Evolutionary conservation across 2,797 vertebrate species (phyloP), one percentile per base, ranked within the genome.

Genomic region (Micropoecilia bifurca): DNA sequence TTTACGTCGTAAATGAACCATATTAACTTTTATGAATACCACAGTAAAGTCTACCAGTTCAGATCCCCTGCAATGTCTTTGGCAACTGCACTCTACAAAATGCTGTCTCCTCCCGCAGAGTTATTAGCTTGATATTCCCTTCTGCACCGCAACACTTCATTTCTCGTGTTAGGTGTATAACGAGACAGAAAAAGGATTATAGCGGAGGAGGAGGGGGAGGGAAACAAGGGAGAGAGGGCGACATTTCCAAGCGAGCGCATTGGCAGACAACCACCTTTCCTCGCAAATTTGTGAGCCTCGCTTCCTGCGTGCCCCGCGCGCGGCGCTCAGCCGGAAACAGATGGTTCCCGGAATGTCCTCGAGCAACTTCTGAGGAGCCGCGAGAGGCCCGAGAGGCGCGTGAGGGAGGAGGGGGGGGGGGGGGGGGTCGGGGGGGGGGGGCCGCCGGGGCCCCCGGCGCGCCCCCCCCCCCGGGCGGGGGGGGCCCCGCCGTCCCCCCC

Each of bases 311-410:
- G 92, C 94, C 93, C 84, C 78, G 46, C 89, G 83, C 79, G 61
- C 85, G 36, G 76, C 48, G 80, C 91, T 93, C 87, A 90, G 91
- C 91, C 92, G 93, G 95, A 95, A 96, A 96, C 96, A 96, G 96
- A 96, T 96, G 96, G 95, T 94, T 95, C 94, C 95, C 95, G 95
- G 95, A 96, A 96, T 95, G 94, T 96, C 96, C 95, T 95, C 91
- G 88, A 95, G 96, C 96, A 41, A 90, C 87, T 93, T 95, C 92
- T 79, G 85, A 85, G 79, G 91, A 95, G 92, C 93, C 95, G 95
- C 90, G 86, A 93, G 90, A 88, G 90, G 87, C 87, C 93, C 92
- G 91, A 90, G 88, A 95, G 88, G 89, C 84, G 75, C 84, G 89
- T 91, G 94, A 94, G 89, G 87, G 84, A 87, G 83, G 74, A 55